Evolutionary conservation across 1,140 invertebrate species (phyloP), one percentile per base, ranked within the genome.

Genomic region (Heterodera carotae): DNA sequence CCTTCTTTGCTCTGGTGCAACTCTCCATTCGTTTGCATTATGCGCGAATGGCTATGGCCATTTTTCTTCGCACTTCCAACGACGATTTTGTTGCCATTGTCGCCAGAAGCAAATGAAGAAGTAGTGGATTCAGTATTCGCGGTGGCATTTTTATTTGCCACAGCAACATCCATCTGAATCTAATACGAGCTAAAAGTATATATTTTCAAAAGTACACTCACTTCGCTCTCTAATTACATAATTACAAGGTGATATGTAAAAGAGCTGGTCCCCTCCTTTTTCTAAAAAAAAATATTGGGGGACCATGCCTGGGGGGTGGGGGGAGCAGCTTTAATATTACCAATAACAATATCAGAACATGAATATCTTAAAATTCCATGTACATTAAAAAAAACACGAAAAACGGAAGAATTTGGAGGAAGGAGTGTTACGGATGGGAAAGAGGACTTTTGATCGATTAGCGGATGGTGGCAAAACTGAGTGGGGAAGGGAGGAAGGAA

Each of bases 21-120:
- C 62, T 66, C 29, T 29, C 62, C 62, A 66, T 66, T 66, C 29
- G 15, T 56, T 56, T 56, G 60, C 62, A 31, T 29, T 22, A n/a
- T 25, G 29, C 22, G 60, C 60, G 62, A 66, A 34, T 66, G 62
- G 62, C n/a, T 27, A 29, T 66, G 62, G 6, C 62, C 62, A 56
- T 56, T 56, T 56, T 56, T 56, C 48, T 56, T 56, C 4, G 48
- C 48, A 56, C 48, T 5, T 18, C 15, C 22, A 22, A 56, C 15
- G 48, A 56, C 48, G 22, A 18, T 56, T 56, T 22, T 56, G 48
- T n/a, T 56, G 48, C 15, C 22, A 22, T 5, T n/a, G 18, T 56
- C 48, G 22, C 48, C 12, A 22, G 48, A 56, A 25, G 48, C 48
- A 56, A 22, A 4, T 0, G 48, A 56, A 56, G 48, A 56, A n/a